Evolutionary conservation across 53 echinoderm and acorn worm species (phyloP), one percentile per base, ranked within the genome.

Genomic region (Hippasteria phrygiana): DNA sequence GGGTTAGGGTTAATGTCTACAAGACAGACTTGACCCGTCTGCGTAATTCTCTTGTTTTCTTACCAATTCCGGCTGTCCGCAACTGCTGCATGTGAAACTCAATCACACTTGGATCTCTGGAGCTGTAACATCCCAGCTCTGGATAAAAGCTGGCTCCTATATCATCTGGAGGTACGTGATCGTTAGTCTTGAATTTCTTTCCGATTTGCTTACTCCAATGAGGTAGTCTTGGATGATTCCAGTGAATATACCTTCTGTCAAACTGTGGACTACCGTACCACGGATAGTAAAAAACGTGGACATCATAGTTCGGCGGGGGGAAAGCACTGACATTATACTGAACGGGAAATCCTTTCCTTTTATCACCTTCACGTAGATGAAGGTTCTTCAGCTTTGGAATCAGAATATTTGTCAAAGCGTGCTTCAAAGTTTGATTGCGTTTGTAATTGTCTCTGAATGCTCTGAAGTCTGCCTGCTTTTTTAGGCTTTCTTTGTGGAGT

Each of bases 231-330:
- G 90, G 80, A 55, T 97, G 97, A 54, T 97, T 91, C 97, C 97
- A 97, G 78, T 97, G 97, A 14, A 92, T 43, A 82, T 91, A 97
- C 40, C 16, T 29, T 7, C 87, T 75, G 39, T 97, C 91, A 83
- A 71, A 88, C 54, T 95, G 87, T 0, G 94, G 97, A 55, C 88
- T 97, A 11, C 97, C 97, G 34, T 97, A 97, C 97, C 97, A 97
- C 3, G 97, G 97, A 46, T 97, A 97, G 75, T 97, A 97, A 75
- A 97, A 97, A 11, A 90, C 94, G 40, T 97, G 97, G 18, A 95
- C 48, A 54, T 94, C 91, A 55, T 94, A 92, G 65, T 93, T 97
- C 2, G 95, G 92, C 3, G 31, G 59, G 33, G 88, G 88, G 32
- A 45, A 9, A 31, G 50, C 32, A 0, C 33, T 50, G 16, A 41